Conservation (phyloP, 2,113 vertebrate genomes). For the Mustela lutreola region DNA sequence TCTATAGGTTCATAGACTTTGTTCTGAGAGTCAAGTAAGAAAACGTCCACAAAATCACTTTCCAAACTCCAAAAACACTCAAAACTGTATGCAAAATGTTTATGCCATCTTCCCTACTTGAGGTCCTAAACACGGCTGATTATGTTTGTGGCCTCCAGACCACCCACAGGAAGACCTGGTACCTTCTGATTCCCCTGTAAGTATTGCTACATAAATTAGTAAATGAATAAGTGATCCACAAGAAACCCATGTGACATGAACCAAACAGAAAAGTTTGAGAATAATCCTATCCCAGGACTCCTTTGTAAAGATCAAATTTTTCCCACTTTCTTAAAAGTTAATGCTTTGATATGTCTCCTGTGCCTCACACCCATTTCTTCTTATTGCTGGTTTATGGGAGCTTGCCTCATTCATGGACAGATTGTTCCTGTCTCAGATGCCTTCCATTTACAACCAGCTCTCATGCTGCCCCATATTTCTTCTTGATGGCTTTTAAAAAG, state of each 20-base stretch:
- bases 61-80: neutral
- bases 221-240: neutral
- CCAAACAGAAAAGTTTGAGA: neutral
- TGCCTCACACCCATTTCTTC: neutral
- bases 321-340: conserved; percentile 16
- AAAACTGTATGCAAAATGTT: neutral
- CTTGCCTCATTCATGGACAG: conserved; percentile 17
- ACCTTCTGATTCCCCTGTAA: neutral
- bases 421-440: conserved; percentile 44
- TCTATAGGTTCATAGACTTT: neutral
- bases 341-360: neutral
- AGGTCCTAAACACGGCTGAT: neutral
- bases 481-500: conserved; percentile 64
- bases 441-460: conserved; percentile 46
- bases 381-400: neutral
- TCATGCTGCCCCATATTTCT: conserved; percentile 60
- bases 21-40: neutral
- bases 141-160: neutral
- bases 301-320: conserved; percentile 28
- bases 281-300: neutral
- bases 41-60: neutral
- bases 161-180: neutral
- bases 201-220: neutral
- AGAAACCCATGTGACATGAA: neutral
- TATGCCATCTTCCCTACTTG: neutral